Evolutionary conservation across 2,888 invertebrate species (phyloP).

Genomic region (Pyrrhosoma nymphula): DNA sequence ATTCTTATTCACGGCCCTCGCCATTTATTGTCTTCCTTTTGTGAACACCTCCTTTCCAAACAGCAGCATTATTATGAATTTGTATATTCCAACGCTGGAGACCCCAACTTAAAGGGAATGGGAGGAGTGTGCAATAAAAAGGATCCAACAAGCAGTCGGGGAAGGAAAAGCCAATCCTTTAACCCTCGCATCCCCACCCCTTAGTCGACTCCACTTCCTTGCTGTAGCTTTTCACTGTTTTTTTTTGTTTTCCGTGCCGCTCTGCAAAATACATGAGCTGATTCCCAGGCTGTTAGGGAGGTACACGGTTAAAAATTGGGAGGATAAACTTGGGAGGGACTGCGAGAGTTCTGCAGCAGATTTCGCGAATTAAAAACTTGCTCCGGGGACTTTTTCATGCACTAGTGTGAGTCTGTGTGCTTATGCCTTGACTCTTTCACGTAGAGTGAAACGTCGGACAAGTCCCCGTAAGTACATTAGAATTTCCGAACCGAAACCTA

Average conservation of each 20-base stretch:
- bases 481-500: neutral
- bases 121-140: neutral
- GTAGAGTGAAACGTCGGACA: neutral
- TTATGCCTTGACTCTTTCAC: neutral
- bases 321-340: neutral
- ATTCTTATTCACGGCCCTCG: too few species aligned
- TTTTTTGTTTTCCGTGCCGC: neutral
- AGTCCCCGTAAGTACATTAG: neutral
- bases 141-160: neutral
- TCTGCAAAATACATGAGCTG: conserved; percentile 39
- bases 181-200: neutral
- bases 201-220: neutral
- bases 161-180: neutral
- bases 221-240: neutral
- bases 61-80: too few species aligned
- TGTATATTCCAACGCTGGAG: too few species aligned
- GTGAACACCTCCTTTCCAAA: too few species aligned
- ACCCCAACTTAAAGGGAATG: too few species aligned
- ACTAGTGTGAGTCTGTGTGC: neutral
- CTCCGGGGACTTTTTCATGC: neutral
- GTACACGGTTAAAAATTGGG: neutral
- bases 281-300: neutral
- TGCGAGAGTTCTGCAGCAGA: neutral
- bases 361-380: conserved; percentile 24
- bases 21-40: too few species aligned